Percentiles rank a stretch among this genome's conserved stretches.
These are phyloP conservation scores for Corella eumyota DNA, from an alignment of 23 tunicate species.

Conservation along the genomic window DNA sequence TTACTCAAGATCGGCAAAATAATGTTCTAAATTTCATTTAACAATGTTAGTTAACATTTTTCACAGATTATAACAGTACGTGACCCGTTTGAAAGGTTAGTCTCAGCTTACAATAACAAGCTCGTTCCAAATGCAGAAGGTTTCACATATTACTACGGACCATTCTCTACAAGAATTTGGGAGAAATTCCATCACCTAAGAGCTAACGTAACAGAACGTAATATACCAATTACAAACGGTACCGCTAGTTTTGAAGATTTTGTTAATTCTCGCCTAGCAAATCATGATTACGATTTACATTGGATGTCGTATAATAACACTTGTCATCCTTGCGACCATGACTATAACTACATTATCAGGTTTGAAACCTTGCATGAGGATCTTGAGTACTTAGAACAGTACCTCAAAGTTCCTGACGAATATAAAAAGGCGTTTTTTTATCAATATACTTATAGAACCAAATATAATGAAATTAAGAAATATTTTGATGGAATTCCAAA, in stretches of 20 bases:
- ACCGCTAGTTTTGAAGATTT: slow-evolving; percentile 10
- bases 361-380: background rate
- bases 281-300: background rate
- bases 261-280: slow-evolving; percentile 1
- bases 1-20: too few relatives aligned
- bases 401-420: background rate
- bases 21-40: too few relatives aligned
- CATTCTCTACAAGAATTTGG: slow-evolving; percentile 1
- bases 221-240: background rate
- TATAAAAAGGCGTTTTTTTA: slow-evolving; percentile 2
- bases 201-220: background rate
- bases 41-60: background rate
- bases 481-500: background rate
- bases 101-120: slow-evolving; percentile 7
- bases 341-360: background rate
- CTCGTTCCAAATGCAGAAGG: background rate
- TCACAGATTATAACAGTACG: slow-evolving; percentile 5
- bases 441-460: background rate
- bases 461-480: background rate
- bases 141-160: background rate
- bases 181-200: background rate
- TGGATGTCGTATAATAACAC: background rate
- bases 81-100: slow-evolving; percentile 1
- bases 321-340: background rate
- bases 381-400: background rate